Base-by-base conservation (phyloP, 2,113 vertebrate species). In the Podarcis cretensis region DNA sequence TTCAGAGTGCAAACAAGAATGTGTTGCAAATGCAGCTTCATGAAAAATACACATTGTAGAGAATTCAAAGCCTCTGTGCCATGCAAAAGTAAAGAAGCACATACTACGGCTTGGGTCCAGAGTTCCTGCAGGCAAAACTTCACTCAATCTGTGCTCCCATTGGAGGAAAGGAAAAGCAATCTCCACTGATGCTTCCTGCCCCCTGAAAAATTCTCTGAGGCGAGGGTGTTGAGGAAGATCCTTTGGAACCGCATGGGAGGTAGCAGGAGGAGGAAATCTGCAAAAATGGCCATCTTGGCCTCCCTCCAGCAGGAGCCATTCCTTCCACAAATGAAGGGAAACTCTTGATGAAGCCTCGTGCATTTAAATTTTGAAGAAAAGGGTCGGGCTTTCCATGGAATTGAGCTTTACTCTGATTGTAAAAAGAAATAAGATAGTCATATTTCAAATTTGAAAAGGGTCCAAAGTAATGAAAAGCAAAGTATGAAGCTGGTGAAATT, bases 1-100 rank as follows among this genome's bases (percentile, higher is more conserved):
- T 90, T 0, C 23, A 14, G 43, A 84, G 40, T 54, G 1, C 0
- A 0, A 0, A 0, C 69, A 78, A 73, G 16, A 78, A n/a, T 84
- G 73, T 79, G 37, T 65, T 27, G 0, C 2, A 0, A 25, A 0
- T 2, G 25, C 40, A n/a, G 7, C 4, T 73, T 88, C 21, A 35
- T 3, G 1, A 23, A 69, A 81, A 25, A 37, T 77, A 43, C 14
- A 18, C 16, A 27, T 80, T 18, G 25, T 27, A 5, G 68, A 85
- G 66, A 21, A 32, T 21, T 23, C 9, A 48, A 71, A 25, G 20
- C 12, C 35, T 23, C 10, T 59, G 13, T 74, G 10, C 54, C 20
- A 25, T 75, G 43, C n/a, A 57, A 25, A 84, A 57, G 48, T 74
- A 57, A 37, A 54, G 43, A 73, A 84, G 57, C 10, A 57, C 40